Base-by-base conservation (phyloP, 1,140 invertebrate genomes). In the Lepidurus packardi region DNA sequence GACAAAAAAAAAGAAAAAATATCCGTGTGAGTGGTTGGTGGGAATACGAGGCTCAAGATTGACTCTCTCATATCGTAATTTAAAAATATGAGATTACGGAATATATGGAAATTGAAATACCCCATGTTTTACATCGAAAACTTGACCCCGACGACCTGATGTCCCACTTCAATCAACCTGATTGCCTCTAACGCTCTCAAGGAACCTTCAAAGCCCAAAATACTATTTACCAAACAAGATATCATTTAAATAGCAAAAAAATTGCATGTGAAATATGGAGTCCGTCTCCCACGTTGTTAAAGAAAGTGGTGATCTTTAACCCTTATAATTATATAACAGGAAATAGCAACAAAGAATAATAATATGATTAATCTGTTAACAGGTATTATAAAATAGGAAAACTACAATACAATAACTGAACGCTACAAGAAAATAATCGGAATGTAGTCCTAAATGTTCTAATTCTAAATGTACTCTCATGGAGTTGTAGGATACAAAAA, bases 181-280 rank as follows among this genome's bases (percentile, higher is more conserved):
- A 65, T 65, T 65, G 53, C 53, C 53, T 65, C 53, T 21, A 65
- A 65, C 53, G 53, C 21, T 65, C 53, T 65, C 53, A 65, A 65
- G 53, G 34, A 65, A 21, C 53, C 21, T 65, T 65, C 53, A 65
- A 65, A 65, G 13, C 53, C 53, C 13, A 4, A 65, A 13, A 16
- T n/a, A n/a, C 21, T 16, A 65, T 16, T 65, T 34, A 34, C 34
- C 34, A 34, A 34, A 16, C 21, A 65, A 65, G 53, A 65, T 65
- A 65, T 65, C n/a, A 7, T 21, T 65, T 16, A 21, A 13, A 65
- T 7, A 13, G 53, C 25, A 34, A 34, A 34, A 34, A 34, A 34
- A 34, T 34, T 34, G 2, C 34, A 34, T 0, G 3, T 34, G 34
- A 4, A 34, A 34, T 34, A 34, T 34, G 34, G 3, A 34, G 34